Conservation (phyloP, 2,797 vertebrate genomes). For the Hyperoplus immaculatus region DNA sequence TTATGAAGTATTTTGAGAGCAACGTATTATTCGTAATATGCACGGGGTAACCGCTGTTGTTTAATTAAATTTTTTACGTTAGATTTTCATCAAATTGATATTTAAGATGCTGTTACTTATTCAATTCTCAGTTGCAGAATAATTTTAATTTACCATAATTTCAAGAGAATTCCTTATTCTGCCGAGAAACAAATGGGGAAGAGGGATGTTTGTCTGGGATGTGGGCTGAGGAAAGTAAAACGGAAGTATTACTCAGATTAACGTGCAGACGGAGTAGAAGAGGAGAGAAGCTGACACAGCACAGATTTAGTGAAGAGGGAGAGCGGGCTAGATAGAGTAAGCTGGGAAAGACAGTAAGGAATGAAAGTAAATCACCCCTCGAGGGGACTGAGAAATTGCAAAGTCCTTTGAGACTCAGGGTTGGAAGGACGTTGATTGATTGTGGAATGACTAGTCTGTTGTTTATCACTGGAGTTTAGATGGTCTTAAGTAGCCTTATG, state of each 20-base stretch:
- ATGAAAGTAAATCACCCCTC: conserved; percentile 73
- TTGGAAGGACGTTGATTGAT: conserved; percentile 72
- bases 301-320: conserved; percentile 70
- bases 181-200: conserved; percentile 13
- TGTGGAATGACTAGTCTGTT: conserved; percentile 65
- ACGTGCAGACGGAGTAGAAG: conserved; percentile 33
- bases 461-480: conserved; percentile 78
- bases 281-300: conserved; percentile 70
- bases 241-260: conserved; percentile 59
- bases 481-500: conserved; percentile 77
- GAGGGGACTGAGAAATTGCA: conserved; percentile 66
- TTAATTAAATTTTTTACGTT: conserved; percentile 50
- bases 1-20: conserved; percentile 43
- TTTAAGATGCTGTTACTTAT: conserved; percentile 54
- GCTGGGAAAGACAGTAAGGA: conserved; percentile 42
- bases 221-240: conserved; percentile 41
- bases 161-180: conserved; percentile 24
- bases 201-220: conserved; percentile 13
- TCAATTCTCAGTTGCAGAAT: conserved; percentile 33
- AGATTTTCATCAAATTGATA: conserved; percentile 46
- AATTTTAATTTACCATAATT: conserved; percentile 50
- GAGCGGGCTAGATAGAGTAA: conserved; percentile 59
- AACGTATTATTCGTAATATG: conserved; percentile 54
- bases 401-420: conserved; percentile 55
- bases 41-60: conserved; percentile 31